A percentile compares a stretch with the other conserved stretches of the same genome.
phyloP scores from a whole-genome alignment of 2,888 invertebrate genomes.

The Drosophila siamana region DNA sequence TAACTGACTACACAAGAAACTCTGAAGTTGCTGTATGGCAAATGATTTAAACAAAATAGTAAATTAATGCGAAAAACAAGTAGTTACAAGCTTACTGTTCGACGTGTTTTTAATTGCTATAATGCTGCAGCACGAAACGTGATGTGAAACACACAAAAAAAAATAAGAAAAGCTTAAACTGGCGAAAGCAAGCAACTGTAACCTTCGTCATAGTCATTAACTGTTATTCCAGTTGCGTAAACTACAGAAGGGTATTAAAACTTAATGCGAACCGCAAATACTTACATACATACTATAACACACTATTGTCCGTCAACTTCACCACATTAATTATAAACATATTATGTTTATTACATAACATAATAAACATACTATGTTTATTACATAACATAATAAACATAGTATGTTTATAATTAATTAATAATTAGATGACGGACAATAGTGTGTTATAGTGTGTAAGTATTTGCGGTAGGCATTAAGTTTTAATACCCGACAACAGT shows the following conservation, averaged over 20 bases:
- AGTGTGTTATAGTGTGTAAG: too few relatives aligned
- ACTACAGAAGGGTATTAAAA: background rate
- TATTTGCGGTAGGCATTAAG: too few relatives aligned
- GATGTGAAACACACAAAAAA: background rate
- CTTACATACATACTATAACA: too few relatives aligned
- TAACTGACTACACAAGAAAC: background rate
- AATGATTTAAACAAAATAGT: background rate
- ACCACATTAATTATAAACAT: too few relatives aligned
- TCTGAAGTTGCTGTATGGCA: background rate
- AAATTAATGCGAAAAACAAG: too few relatives aligned
- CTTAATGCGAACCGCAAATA: background rate
- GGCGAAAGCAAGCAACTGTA: slow-evolving; percentile 6
- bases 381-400: too few relatives aligned
- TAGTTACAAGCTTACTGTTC: background rate
- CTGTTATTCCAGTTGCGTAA: background rate
- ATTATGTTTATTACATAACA: too few relatives aligned
- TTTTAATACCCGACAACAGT: too few relatives aligned
- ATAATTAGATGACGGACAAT: too few relatives aligned
- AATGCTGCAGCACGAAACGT: background rate
- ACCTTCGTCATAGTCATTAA: background rate
- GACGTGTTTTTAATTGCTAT: background rate
- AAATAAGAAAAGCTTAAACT: background rate
- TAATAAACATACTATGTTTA: too few relatives aligned
- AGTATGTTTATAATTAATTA: too few relatives aligned
- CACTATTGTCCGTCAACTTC: too few relatives aligned